Conservation (phyloP, 2,888 invertebrate species). For the Bimastos eiseni region DNA sequence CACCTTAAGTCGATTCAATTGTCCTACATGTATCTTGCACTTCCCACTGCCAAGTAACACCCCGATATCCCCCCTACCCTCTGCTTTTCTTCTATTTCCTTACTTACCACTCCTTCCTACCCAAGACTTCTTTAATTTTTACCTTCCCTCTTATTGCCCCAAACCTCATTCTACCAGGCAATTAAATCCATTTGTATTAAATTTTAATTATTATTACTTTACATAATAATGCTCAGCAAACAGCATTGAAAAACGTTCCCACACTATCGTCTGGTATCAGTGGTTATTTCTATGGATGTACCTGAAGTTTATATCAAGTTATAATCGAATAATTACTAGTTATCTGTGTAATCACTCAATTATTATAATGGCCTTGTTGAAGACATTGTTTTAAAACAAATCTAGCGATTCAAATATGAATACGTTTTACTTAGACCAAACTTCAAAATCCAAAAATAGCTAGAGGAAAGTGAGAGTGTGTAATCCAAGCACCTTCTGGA, state of each 20-base stretch:
- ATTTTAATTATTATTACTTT: no score
- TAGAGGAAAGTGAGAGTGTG: neutral
- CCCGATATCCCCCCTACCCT: no score
- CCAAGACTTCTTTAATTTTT: no score
- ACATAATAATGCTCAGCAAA: neutral
- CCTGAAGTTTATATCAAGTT: neutral
- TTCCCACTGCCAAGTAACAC: no score
- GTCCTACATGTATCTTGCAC: no score
- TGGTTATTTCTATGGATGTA: neutral
- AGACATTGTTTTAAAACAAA: neutral
- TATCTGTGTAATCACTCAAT: neutral
- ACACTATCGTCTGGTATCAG: neutral
- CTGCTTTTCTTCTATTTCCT: no score
- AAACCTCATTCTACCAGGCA: no score
- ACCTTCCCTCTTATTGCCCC: no score
- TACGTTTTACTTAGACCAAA: neutral
- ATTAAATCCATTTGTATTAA: no score
- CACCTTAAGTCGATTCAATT: no score
- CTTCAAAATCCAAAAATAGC: neutral
- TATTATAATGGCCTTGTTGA: neutral
- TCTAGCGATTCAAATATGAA: neutral
- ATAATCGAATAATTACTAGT: neutral
- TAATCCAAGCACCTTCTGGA: neutral
- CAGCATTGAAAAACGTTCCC: neutral
- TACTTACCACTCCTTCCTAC: no score